Evolutionary conservation across 64 coral and sea anemone genomes (phyloP).

Genomic region (Stylophora pistillata): DNA sequence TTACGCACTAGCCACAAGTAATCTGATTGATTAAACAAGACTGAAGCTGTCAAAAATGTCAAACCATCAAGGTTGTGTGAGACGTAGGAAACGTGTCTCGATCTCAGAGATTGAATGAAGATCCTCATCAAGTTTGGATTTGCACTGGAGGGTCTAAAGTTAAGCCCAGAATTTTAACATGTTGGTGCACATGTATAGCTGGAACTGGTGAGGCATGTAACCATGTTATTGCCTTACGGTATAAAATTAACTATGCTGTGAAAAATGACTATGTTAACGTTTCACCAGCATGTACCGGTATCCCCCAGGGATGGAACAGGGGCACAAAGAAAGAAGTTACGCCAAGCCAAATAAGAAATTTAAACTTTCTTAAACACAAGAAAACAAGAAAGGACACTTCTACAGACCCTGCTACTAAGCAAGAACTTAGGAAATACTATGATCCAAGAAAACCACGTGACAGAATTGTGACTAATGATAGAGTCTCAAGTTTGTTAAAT

Average conservation of each 20-base stretch:
- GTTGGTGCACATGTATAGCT: constrained; percentile 73
- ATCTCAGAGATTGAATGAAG: constrained; percentile 39
- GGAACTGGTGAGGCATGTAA: constrained; percentile 61
- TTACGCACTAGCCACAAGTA: too few relatives aligned
- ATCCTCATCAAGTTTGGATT: constrained; percentile 18
- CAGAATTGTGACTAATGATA: too few relatives aligned
- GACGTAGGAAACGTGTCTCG: constrained; percentile 29
- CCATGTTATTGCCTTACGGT: constrained; percentile 71
- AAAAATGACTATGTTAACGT: constrained; percentile 36
- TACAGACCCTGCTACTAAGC: too few relatives aligned
- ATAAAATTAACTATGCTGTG: constrained; percentile 67
- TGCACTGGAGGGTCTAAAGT: constrained; percentile 17
- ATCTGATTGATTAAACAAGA: too few relatives aligned
- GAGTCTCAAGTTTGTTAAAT: too few relatives aligned
- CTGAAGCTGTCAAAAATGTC: too few relatives aligned
- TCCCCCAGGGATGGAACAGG: constrained; percentile 40
- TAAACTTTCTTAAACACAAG: background rate
- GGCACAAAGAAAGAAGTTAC: constrained; percentile 17
- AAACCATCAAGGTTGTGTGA: too few relatives aligned
- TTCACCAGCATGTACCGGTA: constrained; percentile 27
- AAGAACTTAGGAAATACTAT: too few relatives aligned
- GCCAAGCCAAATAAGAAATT: background rate
- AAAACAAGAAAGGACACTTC: too few relatives aligned
- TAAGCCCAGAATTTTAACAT: constrained; percentile 57
- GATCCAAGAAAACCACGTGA: too few relatives aligned